Evolutionary conservation across 2,888 invertebrate genomes (phyloP), one percentile per base, ranked within the genome.

Genomic region (Meteorus colon): DNA sequence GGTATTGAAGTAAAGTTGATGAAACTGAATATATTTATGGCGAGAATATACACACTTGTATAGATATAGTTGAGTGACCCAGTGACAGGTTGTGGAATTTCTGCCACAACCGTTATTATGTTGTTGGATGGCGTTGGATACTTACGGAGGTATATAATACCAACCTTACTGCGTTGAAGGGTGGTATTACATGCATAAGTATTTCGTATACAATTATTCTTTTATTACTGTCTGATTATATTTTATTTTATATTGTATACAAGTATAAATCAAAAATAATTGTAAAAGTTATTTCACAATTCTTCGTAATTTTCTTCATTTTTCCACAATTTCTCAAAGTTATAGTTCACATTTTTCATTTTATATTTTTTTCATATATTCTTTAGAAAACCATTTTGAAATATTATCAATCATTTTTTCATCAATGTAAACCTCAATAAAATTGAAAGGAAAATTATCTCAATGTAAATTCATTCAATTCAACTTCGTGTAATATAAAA

Each of bases 101-200:
- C 55, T n/a, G 55, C 24, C 67, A 41, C 12, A 12, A 66, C 66
- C 59, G 59, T 66, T 67, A 73, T 73, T 73, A 73, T 65, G 45
- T 31, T 34, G 63, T 19, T 55, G 19, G 19, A 55, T 63, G 31
- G 27, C 31, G 60, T 31, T 31, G 60, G 10, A 62, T n/a, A 37
- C 12, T 10, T 65, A 65, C 37, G 12, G 65, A 19, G 16, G n/a
- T 37, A 65, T 48, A 55, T 74, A 73, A 77, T 77, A 79, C 24
- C 24, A 79, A 77, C 76, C 76, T 74, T 79, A 77, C 76, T 76
- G 66, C 67, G 77, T 48, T 72, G 65, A 65, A 72, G 72, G 45
- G 55, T 55, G 45, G 63, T 31, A 72, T 72, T 63, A 72, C 31
- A 72, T 72, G 55, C 72, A 29, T 27, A 63, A 16, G n/a, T n/a